These are phyloP conservation scores for Sebastes minor DNA, from an alignment of 2,797 vertebrate genomes.

Conservation along the genomic window DNA sequence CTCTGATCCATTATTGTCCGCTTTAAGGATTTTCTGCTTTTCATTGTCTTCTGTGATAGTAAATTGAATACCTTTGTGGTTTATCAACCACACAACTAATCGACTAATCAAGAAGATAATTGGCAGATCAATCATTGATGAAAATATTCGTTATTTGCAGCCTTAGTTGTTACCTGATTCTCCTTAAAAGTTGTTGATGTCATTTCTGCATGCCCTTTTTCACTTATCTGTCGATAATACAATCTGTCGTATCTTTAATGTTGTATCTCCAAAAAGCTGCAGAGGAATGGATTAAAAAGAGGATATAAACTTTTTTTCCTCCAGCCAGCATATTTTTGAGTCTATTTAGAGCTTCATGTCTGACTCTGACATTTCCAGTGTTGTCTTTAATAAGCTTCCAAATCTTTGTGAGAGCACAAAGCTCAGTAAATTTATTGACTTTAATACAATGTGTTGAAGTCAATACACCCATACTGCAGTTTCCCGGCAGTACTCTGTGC, in stretches of 20 bases:
- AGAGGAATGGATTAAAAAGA: not conserved
- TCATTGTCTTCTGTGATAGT: not conserved
- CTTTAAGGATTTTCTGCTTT: not conserved
- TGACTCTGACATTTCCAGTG: slow-evolving; percentile 3
- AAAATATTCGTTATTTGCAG: not conserved
- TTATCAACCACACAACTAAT: not conserved
- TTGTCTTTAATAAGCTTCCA: slow-evolving; percentile 2
- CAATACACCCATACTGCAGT: slow-evolving; percentile 4
- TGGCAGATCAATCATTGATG: not conserved
- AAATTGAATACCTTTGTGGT: not conserved
- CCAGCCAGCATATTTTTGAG: not conserved
- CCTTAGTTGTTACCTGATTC: not conserved
- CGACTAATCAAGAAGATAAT: not conserved
- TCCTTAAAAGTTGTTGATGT: not conserved
- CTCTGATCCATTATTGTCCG: not conserved
- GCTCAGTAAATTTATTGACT: slow-evolving; percentile 12
- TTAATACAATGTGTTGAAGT: slow-evolving; percentile 10
- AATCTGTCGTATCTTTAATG: too few species aligned
- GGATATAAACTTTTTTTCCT: not conserved
- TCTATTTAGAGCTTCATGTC: not conserved
- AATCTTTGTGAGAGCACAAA: slow-evolving; percentile 1
- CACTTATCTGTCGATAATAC: not conserved
- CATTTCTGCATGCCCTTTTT: not conserved
- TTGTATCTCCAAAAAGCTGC: not conserved
- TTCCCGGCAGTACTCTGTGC: not conserved